A percentile compares a stretch with the other conserved stretches of the same genome.
Evolutionary conservation across 2,888 invertebrate genomes (phyloP).

Genomic region (Leucoma salicis): DNA sequence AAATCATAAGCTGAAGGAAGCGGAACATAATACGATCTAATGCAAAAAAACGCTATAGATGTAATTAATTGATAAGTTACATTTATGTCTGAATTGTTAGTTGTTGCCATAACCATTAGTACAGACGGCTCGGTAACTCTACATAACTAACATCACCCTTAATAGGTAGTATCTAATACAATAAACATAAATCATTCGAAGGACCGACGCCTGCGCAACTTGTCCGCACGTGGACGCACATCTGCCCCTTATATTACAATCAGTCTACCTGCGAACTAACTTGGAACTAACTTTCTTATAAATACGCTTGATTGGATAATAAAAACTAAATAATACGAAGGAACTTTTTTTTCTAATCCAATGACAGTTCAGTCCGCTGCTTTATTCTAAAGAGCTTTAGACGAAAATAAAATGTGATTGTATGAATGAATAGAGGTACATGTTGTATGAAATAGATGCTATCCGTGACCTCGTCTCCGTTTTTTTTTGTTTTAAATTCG

Average conservation of each 20-base stretch:
- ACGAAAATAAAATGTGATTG: too few species aligned
- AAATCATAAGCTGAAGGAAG: too few species aligned
- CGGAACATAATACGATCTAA: too few species aligned
- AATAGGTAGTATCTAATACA: conserved; percentile 1
- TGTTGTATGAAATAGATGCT: too few species aligned
- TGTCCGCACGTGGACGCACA: conserved; percentile 59
- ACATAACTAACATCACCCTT: conserved; percentile 5
- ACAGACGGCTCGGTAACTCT: conserved; percentile 5
- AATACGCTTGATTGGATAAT: conserved; percentile 4
- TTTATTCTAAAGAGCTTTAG: too few species aligned
- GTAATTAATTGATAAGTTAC: too few species aligned
- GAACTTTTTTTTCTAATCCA: not conserved
- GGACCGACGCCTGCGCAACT: conserved; percentile 15
- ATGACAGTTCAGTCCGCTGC: too few species aligned
- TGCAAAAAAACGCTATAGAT: too few species aligned
- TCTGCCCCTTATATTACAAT: conserved; percentile 53
- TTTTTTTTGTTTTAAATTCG: too few species aligned
- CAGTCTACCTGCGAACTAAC: conserved; percentile 46
- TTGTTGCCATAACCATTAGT: not conserved
- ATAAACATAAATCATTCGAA: conserved; percentile 21
- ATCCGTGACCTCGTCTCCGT: too few species aligned
- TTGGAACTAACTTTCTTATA: conserved; percentile 9
- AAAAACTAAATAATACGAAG: not conserved
- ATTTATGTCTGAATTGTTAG: not conserved
- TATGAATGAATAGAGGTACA: too few species aligned